Percentiles rank a stretch among this genome's conserved stretches.
phyloP scores from a whole-genome alignment of 2,888 invertebrate genomes.

The Erebia epiphron region DNA sequence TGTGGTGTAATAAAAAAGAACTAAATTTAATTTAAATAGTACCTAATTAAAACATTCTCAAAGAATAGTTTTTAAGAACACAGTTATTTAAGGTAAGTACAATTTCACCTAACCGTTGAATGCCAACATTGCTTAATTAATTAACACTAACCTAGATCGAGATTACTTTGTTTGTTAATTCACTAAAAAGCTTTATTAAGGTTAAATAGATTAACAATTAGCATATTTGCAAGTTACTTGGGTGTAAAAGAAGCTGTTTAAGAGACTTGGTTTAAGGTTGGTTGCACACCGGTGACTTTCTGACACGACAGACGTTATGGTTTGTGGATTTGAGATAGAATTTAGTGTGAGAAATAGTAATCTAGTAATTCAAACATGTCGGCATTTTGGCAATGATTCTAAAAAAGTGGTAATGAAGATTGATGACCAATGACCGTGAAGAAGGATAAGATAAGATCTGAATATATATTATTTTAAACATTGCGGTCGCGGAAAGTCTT shows the following conservation, averaged over 20 bases:
- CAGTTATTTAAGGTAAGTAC: not conserved
- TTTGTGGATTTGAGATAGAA: not conserved
- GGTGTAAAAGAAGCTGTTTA: conserved; percentile 18
- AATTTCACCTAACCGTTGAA: not conserved
- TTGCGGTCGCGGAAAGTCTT: too few species aligned
- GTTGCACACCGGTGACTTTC: conserved; percentile 11
- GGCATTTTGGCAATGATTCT: too few species aligned
- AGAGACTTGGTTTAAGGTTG: conserved; percentile 8
- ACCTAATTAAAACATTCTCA: not conserved
- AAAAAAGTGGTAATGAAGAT: too few species aligned
- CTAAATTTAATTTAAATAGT: not conserved
- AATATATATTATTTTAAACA: too few species aligned
- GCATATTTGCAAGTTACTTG: conserved; percentile 8
- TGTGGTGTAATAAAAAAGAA: too few species aligned
- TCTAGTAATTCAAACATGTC: too few species aligned
- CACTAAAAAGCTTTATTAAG: conserved; percentile 18
- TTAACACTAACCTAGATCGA: conserved; percentile 2
- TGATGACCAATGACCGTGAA: too few species aligned
- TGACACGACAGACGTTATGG: conserved; percentile 12
- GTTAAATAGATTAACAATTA: conserved; percentile 14
- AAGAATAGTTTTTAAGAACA: not conserved
- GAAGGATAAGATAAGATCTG: too few species aligned
- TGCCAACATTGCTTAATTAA: not conserved
- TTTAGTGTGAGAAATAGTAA: too few species aligned
- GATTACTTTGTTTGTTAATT: conserved; percentile 8